Base-by-base conservation (phyloP, 2,113 vertebrate genomes). In the Maccullochella peelii region DNA sequence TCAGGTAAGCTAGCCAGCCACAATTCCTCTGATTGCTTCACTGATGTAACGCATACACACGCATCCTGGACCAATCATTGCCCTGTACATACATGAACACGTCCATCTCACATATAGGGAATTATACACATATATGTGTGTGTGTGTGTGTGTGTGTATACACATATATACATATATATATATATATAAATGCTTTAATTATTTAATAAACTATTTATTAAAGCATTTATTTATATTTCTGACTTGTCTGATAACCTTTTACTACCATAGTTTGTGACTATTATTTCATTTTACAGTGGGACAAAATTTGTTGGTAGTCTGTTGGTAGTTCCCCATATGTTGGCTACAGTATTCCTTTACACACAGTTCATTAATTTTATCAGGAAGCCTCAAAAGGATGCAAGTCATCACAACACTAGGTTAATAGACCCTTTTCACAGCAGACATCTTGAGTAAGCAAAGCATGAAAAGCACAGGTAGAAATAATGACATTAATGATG, bases 341-440 rank as follows among this genome's bases (percentile, higher is more conserved):
- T 66, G 20, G n/a, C 38, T 33, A 42, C 15, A 70, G 62, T 30
- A 38, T 59, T 47, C 40, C 8, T 73, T 52, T 76, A 80, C 65
- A 77, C 65, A 67, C 47, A 69, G 27, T 72, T 73, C 27, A 73
- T 79, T 77, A 71, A 65, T 33, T 77, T 61, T 73, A 69, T 66
- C 55, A 79, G 27, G n/a, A 58, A 84, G 58, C 69, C 23, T 74
- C 59, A 81, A 52, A 57, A 58, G 14, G 58, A 57, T 90, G 63
- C 74, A 80, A 55, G 72, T 73, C 70, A 80, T 77, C 63, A 70
- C 78, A 86, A 67, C 75, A 59, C 23, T n/a, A 77, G 61, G 73
- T 73, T 49, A 80, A 77, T 66, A 33, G 33, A 33, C 33, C 33
- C 33, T 33, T 33, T 33, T 33, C 33, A 33, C 33, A 33, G 33